phyloP scores from a whole-genome alignment of 2,797 vertebrate genomes.

The Pachyuromys duprasi region DNA sequence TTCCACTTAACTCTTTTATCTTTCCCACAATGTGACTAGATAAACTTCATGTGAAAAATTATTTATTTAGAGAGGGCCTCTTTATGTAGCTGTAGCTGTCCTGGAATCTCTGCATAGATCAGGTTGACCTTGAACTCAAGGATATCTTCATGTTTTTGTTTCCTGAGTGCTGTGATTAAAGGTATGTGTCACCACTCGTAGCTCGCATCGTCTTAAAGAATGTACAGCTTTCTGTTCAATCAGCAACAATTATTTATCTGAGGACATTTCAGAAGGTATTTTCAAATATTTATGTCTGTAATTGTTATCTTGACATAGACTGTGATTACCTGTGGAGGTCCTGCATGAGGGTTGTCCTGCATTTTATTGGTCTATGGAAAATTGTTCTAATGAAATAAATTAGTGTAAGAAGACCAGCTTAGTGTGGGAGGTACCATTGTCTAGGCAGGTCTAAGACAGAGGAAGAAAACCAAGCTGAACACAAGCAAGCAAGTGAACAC shows the following conservation, averaged over 20 bases:
- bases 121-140: not conserved
- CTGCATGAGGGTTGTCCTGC: not conserved
- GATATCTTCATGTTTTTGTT: not conserved
- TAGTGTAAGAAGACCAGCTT: not conserved
- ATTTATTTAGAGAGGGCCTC: not conserved
- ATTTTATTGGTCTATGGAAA: not conserved
- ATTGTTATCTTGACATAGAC: not conserved
- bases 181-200: not conserved
- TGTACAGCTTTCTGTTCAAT: not conserved
- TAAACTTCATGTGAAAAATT: not conserved
- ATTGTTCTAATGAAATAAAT: not conserved
- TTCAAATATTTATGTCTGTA: not conserved
- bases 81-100: not conserved
- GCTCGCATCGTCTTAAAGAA: not conserved
- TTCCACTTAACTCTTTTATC: not conserved
- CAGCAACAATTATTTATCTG: not conserved
- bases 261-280: not conserved
- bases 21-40: not conserved
- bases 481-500: not conserved
- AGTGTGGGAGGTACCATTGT: not conserved
- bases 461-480: not conserved
- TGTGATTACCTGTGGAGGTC: not conserved
- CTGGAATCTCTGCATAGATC: not conserved
- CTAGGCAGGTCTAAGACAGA: not conserved
- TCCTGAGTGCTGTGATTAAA: not conserved